Evolutionary conservation across 2,113 vertebrate genomes (phyloP).

Genomic region (Prunella himalayana): DNA sequence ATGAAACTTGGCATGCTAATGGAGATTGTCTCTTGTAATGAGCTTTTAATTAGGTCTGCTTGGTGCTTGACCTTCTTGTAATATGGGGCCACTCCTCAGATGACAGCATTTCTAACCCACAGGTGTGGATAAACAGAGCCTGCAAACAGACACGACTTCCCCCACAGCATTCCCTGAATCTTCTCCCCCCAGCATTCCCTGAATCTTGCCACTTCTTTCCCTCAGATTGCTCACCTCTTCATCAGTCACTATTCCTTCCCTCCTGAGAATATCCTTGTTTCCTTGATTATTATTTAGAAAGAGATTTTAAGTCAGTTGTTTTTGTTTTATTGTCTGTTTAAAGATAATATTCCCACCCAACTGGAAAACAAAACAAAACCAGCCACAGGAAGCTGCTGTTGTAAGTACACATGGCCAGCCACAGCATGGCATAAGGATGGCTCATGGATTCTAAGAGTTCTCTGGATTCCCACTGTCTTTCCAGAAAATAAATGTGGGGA

Average conservation of each 20-base stretch:
- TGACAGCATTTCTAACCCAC: conserved; percentile 32
- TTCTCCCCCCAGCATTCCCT: neutral
- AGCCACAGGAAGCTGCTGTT: neutral
- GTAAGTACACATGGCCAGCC: neutral
- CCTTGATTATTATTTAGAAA: neutral
- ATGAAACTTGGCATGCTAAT: conserved; percentile 71
- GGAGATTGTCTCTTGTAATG: conserved; percentile 73
- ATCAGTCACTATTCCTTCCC: neutral
- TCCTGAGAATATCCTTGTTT: neutral
- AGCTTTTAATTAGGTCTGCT: conserved; percentile 78
- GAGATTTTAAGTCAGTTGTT: neutral
- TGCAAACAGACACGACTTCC: neutral
- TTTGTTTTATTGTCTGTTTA: neutral
- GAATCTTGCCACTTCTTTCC: neutral
- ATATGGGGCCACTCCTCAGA: conserved; percentile 40
- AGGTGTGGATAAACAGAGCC: conserved; percentile 24
- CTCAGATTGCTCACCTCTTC: neutral
- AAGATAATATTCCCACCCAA: neutral
- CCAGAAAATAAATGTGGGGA: neutral
- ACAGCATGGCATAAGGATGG: neutral
- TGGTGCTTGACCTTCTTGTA: conserved; percentile 74
- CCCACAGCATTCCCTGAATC: neutral
- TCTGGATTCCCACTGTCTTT: neutral
- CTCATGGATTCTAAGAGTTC: neutral
- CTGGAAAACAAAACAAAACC: neutral